phyloP scores from a whole-genome alignment of 2,797 vertebrate genomes.

The Benthosema pterotum region DNA sequence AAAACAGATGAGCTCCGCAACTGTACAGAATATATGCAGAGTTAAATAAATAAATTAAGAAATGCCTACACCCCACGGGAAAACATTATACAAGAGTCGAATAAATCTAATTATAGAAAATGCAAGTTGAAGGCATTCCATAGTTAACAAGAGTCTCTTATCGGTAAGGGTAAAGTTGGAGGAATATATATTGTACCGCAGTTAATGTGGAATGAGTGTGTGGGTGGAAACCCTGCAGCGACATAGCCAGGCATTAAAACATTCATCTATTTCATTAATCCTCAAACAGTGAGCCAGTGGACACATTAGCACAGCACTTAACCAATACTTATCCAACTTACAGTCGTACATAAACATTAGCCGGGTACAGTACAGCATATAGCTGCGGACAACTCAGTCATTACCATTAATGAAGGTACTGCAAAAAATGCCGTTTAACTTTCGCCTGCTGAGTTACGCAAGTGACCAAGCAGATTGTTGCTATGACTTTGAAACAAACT shows the following conservation, averaged over 20 bases:
- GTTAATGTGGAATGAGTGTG: slow-evolving; percentile 56
- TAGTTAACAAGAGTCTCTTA: slow-evolving; percentile 55
- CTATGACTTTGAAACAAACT: too few relatives aligned
- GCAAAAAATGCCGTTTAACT: slow-evolving; percentile 41
- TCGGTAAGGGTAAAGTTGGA: slow-evolving; percentile 50
- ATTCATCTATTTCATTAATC: slow-evolving; percentile 56
- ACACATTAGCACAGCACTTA: slow-evolving; percentile 26
- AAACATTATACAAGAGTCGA: slow-evolving; percentile 35
- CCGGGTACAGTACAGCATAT: background rate
- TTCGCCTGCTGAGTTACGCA: slow-evolving; percentile 44
- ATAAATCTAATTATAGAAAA: slow-evolving; percentile 53
- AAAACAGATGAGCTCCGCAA: slow-evolving; percentile 15
- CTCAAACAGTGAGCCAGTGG: slow-evolving; percentile 23
- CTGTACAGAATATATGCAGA: slow-evolving; percentile 12
- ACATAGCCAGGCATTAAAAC: slow-evolving; percentile 32
- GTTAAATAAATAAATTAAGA: slow-evolving; percentile 25
- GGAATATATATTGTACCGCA: slow-evolving; percentile 28
- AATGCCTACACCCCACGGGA: slow-evolving; percentile 36
- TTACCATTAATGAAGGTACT: slow-evolving; percentile 50
- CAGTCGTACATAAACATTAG: slow-evolving; percentile 28
- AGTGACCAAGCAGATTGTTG: too few relatives aligned
- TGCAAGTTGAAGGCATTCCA: slow-evolving; percentile 55
- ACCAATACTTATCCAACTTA: slow-evolving; percentile 21
- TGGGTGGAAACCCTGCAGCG: slow-evolving; percentile 56
- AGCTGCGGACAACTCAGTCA: slow-evolving; percentile 33